These are phyloP conservation scores for Sebastolobus alascanus DNA, from an alignment of 2,797 vertebrate genomes.

Conservation along the genomic window DNA sequence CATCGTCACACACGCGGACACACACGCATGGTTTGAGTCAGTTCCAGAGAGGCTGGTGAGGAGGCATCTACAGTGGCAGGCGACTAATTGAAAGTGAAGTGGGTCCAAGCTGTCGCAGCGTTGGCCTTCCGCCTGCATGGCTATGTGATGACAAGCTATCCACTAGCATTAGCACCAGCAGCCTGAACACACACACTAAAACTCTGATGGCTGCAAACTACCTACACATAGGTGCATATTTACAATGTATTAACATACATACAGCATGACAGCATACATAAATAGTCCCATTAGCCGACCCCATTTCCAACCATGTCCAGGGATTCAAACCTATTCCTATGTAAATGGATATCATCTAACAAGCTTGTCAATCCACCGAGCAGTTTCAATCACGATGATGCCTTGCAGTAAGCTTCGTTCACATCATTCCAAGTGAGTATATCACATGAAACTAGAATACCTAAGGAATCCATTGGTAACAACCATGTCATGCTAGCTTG, in stretches of 20 bases:
- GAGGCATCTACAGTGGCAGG: conserved; percentile 51
- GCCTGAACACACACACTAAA: conserved; percentile 5
- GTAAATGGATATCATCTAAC: neutral
- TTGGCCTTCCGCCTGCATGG: conserved; percentile 42
- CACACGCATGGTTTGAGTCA: conserved; percentile 40
- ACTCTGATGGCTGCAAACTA: neutral
- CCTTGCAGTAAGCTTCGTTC: neutral
- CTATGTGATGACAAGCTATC: conserved; percentile 26
- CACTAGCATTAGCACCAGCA: neutral
- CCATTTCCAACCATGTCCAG: neutral
- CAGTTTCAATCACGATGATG: neutral
- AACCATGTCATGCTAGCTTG: too few species aligned
- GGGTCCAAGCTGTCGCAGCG: conserved; percentile 52
- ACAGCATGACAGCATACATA: neutral
- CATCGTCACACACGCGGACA: conserved; percentile 7
- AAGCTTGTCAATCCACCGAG: neutral
- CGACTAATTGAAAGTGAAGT: conserved; percentile 70
- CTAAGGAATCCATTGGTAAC: too few species aligned
- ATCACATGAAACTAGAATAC: too few species aligned
- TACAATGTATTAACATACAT: neutral
- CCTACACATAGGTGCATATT: neutral
- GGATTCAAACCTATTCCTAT: neutral
- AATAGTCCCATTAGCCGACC: neutral
- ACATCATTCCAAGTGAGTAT: neutral
- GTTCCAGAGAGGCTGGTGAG: conserved; percentile 52